Evolutionary conservation across 2,888 invertebrate species (phyloP).

Genomic region (Craniophora ligustri): DNA sequence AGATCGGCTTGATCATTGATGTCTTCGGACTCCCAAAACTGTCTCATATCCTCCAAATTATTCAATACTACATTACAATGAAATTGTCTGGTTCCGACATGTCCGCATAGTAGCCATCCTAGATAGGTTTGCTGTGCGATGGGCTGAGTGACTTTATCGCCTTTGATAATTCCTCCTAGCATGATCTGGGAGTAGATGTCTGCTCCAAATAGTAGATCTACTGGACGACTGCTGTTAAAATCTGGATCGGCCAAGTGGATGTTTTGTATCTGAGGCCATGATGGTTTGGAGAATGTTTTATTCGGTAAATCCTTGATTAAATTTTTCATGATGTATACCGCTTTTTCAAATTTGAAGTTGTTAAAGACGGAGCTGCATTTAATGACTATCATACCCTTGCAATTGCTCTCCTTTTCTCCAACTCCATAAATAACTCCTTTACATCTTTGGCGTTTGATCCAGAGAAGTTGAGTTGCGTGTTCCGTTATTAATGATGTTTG

Average conservation of each 20-base stretch:
- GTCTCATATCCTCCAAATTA: not conserved
- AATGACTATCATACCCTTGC: constrained; percentile 1
- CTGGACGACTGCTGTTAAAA: not conserved
- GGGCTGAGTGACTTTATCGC: not conserved
- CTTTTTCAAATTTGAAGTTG: not conserved
- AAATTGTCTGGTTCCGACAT: not conserved
- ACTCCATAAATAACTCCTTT: constrained; percentile 5
- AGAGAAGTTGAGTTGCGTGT: constrained; percentile 5
- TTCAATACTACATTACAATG: constrained; percentile 5
- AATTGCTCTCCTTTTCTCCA: constrained; percentile 1
- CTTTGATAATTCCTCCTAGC: not conserved
- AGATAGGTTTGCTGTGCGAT: constrained; percentile 3
- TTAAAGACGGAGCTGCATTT: not conserved
- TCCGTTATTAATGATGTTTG: constrained; percentile 7
- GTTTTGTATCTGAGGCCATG: constrained; percentile 3
- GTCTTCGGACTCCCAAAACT: constrained; percentile 11
- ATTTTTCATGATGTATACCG: constrained; percentile 1
- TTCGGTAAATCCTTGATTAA: constrained; percentile 1
- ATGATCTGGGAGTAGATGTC: not conserved
- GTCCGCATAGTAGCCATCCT: constrained; percentile 5
- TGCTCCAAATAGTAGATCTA: not conserved
- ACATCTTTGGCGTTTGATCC: not conserved
- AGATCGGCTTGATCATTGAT: not conserved
- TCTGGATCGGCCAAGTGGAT: constrained; percentile 4
- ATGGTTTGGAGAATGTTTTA: constrained; percentile 1